Base-by-base conservation (phyloP, 2,797 vertebrate genomes). In the Poeciliopsis infans region DNA sequence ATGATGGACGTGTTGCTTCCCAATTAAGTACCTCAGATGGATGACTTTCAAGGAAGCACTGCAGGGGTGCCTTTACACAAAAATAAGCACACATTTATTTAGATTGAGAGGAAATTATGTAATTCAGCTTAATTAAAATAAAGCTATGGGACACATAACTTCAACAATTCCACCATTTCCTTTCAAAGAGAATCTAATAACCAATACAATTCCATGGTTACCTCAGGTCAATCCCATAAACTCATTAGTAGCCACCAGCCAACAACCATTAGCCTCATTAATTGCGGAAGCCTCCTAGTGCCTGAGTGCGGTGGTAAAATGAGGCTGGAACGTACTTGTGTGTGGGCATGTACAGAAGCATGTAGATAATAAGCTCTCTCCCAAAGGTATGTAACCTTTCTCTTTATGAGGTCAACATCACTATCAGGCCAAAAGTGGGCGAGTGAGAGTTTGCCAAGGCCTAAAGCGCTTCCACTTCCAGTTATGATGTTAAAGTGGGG, bases 191-290 rank as follows among this genome's bases (percentile, higher is more conserved):
- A 78, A 86, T 79, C 69, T 81, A 83, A 93, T 92, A 93, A 93
- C 89, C 85, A 77, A 82, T 87, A 79, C 87, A 88, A 75, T 70
- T 71, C 47, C 81, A 80, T 83, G 86, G 90, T 91, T 91, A 92
- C 85, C 79, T 81, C 18, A 12, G 83, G 83, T 87, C 88, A 91
- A 82, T 81, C 80, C 84, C 78, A 83, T 85, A 88, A 84, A 70
- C 78, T 85, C 66, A 72, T 91, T 86, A 89, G 82, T 33, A 78
- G 79, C 84, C 83, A 90, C 78, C 68, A 85, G 83, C 91, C 92
- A 92, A 89, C 88, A 93, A 88, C 87, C 85, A 94, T 93, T 92
- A 89, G 81, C 74, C 76, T 90, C 93, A 92, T 91, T 92, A 94
- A 93, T 92, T 90, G 83, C 47, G 1, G 79, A 90, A 88, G 89